Base-by-base conservation (phyloP, 2,113 vertebrate species). In the Neodon shergylaensis region DNA sequence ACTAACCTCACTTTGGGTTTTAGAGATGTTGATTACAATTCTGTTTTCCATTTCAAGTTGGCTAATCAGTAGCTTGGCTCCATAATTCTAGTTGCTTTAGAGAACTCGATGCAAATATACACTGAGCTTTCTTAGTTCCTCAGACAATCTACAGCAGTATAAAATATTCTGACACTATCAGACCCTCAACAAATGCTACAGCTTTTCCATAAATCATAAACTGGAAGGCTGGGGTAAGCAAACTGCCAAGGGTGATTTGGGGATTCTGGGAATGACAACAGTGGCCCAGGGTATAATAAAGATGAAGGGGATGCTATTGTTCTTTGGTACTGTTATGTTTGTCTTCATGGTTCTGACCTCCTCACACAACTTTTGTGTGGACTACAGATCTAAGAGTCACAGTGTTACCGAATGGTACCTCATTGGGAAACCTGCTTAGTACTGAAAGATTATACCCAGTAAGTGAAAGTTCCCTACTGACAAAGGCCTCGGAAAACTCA, bases 381-480 rank as follows among this genome's bases (percentile, higher is more conserved):
- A 88, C 81, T 33, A 90, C 0, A 52, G 78, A 96, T 66, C 85
- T 54, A 65, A 44, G 39, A 78, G 68, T 58, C 77, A 81, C n/a
- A 17, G 16, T 70, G 42, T n/a, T 66, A 92, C 49, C 65, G 72
- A 92, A 93, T n/a, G 42, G 83, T 91, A 84, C 33, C 72, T 94
- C 87, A 39, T 77, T 90, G 49, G 78, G 54, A 95, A 86, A 89
- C 3, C 1, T 92, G 31, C 82, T 84, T 76, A 42, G 16, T 61
- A 58, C 14, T 63, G 28, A 97, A 82, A 72, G 19, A 42, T 52
- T 65, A 72, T 4, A 3, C n/a, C 78, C 85, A 77, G 42, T 22
- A 94, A 92, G 58, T 92, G 49, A 81, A 33, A 52, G 84, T 94
- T 95, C n/a, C 13, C 39, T 87, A 88, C 58, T 33, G n/a, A 11